Conservation (phyloP, 2,113 vertebrate genomes). For the Pelodiscus sinensis region DNA sequence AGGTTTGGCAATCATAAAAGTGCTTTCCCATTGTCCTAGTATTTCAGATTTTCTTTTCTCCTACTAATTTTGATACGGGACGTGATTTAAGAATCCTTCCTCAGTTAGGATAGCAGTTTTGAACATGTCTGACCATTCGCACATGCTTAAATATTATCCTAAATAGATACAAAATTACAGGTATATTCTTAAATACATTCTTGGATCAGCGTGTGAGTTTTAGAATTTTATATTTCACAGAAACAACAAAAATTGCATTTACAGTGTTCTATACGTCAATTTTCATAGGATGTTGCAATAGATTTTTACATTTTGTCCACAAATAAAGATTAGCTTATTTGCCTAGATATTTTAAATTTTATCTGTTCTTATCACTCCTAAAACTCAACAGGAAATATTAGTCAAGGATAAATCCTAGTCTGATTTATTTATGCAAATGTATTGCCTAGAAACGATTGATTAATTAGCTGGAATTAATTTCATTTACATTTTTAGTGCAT, state of each 20-base stretch:
- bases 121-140: background rate
- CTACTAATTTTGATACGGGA: background rate
- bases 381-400: constrained; percentile 19
- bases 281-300: background rate
- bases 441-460: constrained; percentile 42
- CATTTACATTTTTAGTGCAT: constrained; percentile 45
- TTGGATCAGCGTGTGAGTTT: background rate
- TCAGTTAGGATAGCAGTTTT: background rate
- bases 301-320: background rate
- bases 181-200: accelerated
- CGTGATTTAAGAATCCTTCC: background rate
- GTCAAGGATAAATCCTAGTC: constrained; percentile 16
- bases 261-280: accelerated
- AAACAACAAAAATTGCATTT: background rate
- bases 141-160: background rate
- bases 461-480: constrained; percentile 66
- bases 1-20: background rate
- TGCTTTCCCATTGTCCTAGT: background rate
- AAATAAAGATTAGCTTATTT: background rate
- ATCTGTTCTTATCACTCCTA: background rate
- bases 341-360: background rate
- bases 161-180: background rate
- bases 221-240: background rate
- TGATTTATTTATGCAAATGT: constrained; percentile 58
- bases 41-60: background rate